These are phyloP conservation scores for Bicyclus anynana DNA, from an alignment of 1,140 invertebrate species.

Conservation along the genomic window DNA sequence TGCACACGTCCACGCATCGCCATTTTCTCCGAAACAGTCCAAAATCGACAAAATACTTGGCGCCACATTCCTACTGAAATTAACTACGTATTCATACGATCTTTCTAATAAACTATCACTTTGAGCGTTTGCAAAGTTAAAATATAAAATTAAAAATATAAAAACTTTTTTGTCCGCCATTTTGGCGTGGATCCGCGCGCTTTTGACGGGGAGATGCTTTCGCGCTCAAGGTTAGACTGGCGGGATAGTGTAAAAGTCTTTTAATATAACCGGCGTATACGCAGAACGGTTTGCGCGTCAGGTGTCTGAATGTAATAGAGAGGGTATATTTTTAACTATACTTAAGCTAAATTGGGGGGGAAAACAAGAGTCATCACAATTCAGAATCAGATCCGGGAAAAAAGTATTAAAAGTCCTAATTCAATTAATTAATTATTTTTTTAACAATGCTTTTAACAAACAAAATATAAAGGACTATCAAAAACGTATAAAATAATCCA, in stretches of 20 bases:
- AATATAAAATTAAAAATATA: slow-evolving; percentile 30
- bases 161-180: slow-evolving; percentile 43
- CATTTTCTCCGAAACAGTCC: slow-evolving; percentile 44
- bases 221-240: slow-evolving; percentile 54
- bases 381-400: no score
- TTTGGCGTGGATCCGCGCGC: slow-evolving; percentile 29
- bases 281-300: not conserved
- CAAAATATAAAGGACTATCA: no score
- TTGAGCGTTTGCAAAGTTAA: slow-evolving; percentile 40
- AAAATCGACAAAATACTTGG: slow-evolving; percentile 54
- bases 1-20: slow-evolving; percentile 49
- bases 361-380: no score
- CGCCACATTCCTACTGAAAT: slow-evolving; percentile 53
- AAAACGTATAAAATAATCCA: no score
- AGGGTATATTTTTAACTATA: no score
- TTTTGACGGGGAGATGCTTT: slow-evolving; percentile 29
- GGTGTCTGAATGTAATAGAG: not conserved
- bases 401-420: no score
- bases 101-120: slow-evolving; percentile 50
- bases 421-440: no score
- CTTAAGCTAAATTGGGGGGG: no score
- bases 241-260: slow-evolving; percentile 26
- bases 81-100: slow-evolving; percentile 60
- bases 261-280: slow-evolving; percentile 34
- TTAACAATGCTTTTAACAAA: no score